A percentile compares a stretch with the other conserved stretches of the same genome.
Evolutionary conservation across 2,113 vertebrate genomes (phyloP).

Genomic region (Thalassarche chlororhynchos): DNA sequence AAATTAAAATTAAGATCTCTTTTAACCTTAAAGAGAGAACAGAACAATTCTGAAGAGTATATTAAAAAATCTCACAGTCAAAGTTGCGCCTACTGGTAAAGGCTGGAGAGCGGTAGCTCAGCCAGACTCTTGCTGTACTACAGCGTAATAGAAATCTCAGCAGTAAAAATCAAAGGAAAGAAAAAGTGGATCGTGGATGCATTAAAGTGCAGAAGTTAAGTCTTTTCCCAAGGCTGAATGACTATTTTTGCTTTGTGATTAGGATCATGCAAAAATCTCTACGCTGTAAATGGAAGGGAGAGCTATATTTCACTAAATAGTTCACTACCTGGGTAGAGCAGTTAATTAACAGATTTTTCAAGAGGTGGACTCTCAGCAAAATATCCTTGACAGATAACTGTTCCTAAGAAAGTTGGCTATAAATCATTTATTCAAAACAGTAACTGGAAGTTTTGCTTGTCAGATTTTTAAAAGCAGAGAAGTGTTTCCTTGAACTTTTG

Average conservation of each 20-base stretch:
- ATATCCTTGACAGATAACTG: constrained; percentile 53
- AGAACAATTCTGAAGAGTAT: not conserved
- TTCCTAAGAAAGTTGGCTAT: constrained; percentile 24
- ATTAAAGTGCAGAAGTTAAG: not conserved
- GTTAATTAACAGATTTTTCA: constrained; percentile 44
- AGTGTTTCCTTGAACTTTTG: constrained; percentile 62
- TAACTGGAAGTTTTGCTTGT: constrained; percentile 57
- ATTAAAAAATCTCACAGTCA: not conserved
- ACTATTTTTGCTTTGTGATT: not conserved
- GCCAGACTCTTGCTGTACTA: not conserved
- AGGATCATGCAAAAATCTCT: not conserved
- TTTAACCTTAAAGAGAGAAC: not conserved
- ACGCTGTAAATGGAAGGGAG: not conserved
- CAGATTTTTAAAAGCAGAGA: constrained; percentile 39
- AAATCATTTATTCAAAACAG: constrained; percentile 61
- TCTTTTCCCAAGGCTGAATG: not conserved
- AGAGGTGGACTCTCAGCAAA: not conserved
- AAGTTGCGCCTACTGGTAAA: not conserved
- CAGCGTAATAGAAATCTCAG: not conserved
- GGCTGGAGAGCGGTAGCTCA: not conserved
- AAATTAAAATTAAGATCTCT: rapidly evolving
- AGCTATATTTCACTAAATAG: not conserved
- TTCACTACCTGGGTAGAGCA: not conserved
- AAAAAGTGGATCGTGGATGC: not conserved
- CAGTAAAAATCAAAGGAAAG: not conserved